A percentile compares a stretch with the other conserved stretches of the same genome.
Evolutionary conservation across 2,113 vertebrate species (phyloP).

Genomic region (Bungarus multicinctus): DNA sequence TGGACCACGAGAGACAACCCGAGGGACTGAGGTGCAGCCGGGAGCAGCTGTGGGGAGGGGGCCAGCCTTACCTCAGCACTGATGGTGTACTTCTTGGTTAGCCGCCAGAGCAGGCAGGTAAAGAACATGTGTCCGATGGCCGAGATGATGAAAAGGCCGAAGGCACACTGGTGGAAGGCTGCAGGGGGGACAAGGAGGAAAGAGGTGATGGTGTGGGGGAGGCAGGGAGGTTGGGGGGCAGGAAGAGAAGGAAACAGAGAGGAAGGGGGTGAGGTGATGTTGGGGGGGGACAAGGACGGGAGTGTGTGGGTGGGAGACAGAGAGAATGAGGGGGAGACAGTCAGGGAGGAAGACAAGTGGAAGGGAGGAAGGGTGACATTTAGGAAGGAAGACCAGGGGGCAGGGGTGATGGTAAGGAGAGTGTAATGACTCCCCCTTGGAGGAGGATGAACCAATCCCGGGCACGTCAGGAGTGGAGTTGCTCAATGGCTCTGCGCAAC

Average conservation of each 20-base stretch:
- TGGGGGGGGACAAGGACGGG: neutral
- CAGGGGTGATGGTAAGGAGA: accelerated
- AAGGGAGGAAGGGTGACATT: accelerated
- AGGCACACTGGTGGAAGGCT: constrained; percentile 86
- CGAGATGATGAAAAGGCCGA: constrained; percentile 81
- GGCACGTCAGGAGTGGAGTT: too few species aligned
- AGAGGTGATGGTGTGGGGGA: accelerated
- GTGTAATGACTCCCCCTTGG: too few species aligned
- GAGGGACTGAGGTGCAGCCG: neutral
- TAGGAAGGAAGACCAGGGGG: too few species aligned
- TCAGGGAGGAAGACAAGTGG: neutral
- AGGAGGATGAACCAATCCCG: too few species aligned
- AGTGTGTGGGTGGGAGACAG: too few species aligned
- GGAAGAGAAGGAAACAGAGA: neutral
- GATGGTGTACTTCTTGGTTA: constrained; percentile 78
- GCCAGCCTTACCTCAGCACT: constrained; percentile 79
- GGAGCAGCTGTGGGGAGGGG: neutral
- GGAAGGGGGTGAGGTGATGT: neutral
- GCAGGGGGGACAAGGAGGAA: constrained; percentile 33
- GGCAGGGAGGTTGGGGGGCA: neutral
- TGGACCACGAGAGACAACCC: neutral
- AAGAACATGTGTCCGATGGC: constrained; percentile 87
- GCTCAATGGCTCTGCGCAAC: too few species aligned
- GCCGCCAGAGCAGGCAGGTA: constrained; percentile 86
- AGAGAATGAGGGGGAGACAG: neutral